Conservation (phyloP, 1,140 invertebrate species). For the Catajapyx aquilonaris region DNA sequence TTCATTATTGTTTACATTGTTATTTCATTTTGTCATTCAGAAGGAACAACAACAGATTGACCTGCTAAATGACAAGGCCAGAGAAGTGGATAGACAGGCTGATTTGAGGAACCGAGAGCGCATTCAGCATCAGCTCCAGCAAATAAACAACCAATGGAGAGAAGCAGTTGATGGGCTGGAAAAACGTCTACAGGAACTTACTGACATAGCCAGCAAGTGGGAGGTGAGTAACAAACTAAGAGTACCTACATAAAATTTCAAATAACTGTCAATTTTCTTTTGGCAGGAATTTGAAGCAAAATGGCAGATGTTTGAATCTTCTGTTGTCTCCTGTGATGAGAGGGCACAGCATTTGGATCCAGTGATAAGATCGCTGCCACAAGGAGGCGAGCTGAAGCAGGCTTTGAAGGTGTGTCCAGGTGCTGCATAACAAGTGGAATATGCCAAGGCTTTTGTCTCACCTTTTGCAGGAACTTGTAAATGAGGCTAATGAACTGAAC, state of each 20-base stretch:
- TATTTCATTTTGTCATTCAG: constrained; percentile 17
- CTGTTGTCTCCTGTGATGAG: constrained; percentile 38
- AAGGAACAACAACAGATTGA: constrained; percentile 37
- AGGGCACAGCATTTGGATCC: constrained; percentile 48
- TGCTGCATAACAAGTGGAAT: constrained; percentile 5
- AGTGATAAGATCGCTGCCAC: constrained; percentile 43
- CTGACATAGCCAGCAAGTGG: constrained; percentile 48
- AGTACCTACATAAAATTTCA: too few relatives aligned
- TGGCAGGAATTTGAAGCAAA: constrained; percentile 37
- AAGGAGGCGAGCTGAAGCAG: constrained; percentile 43
- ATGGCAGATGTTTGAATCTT: constrained; percentile 37
- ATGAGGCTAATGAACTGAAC: constrained; percentile 30
- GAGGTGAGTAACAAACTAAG: constrained; percentile 24
- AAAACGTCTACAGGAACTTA: constrained; percentile 33
- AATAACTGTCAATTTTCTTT: constrained; percentile 6
- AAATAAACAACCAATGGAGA: constrained; percentile 50
- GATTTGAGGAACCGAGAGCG: constrained; percentile 33
- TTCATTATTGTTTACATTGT: too few relatives aligned
- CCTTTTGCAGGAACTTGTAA: constrained; percentile 30
- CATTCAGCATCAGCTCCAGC: constrained; percentile 34
- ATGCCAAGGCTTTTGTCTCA: too few relatives aligned
- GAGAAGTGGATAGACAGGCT: constrained; percentile 36
- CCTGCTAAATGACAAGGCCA: constrained; percentile 38
- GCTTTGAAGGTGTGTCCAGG: constrained; percentile 32
- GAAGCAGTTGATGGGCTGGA: constrained; percentile 44